Conservation (phyloP, 1,140 invertebrate genomes). For the Trinorchestia longiramus region DNA sequence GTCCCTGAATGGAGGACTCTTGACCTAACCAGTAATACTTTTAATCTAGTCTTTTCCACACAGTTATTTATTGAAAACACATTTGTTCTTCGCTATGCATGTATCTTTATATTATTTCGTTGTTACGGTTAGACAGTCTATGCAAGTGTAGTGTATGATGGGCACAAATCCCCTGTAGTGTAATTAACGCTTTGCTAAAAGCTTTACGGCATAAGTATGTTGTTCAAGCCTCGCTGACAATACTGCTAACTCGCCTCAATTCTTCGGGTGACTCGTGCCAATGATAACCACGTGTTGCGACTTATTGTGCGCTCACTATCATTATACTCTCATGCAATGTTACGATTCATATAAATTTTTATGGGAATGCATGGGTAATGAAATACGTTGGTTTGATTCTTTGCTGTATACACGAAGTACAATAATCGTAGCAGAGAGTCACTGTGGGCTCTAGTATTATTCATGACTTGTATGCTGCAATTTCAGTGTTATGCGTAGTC, state of each 20-base stretch:
- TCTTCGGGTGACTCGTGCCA: background rate
- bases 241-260: background rate
- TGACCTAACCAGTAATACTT: constrained; percentile 42
- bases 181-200: background rate
- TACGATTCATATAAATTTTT: background rate
- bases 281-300: background rate
- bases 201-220: background rate
- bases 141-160: background rate
- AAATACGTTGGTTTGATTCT: background rate
- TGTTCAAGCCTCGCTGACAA: background rate
- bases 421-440: background rate
- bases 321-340: background rate
- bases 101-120: constrained; percentile 31
- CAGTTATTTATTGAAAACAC: constrained; percentile 50
- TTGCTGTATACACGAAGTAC: background rate
- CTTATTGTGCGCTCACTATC: background rate
- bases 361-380: background rate
- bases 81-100: constrained; percentile 28
- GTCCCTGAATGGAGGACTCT: background rate
- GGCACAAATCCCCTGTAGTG: constrained; percentile 1
- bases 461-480: background rate
- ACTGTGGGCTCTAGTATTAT: background rate
- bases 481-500: background rate
- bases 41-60: constrained; percentile 49
- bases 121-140: background rate